Evolutionary conservation across 2,797 vertebrate genomes (phyloP).

Genomic region (Cercopithecus hamlyni): DNA sequence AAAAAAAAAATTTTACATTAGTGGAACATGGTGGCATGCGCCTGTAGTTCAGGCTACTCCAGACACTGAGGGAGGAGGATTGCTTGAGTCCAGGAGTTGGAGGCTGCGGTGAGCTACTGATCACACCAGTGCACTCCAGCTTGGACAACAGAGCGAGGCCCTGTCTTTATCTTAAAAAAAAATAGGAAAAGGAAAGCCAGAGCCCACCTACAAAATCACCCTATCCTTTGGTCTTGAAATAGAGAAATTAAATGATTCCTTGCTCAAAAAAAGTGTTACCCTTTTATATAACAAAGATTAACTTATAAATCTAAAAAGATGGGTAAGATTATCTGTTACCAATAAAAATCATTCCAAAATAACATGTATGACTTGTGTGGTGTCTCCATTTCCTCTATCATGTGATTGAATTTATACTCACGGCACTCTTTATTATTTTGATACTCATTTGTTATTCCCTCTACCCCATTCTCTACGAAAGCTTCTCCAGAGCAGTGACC

Average conservation of each 20-base stretch:
- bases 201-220: neutral
- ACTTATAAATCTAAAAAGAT: neutral
- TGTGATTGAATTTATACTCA: neutral
- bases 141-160: neutral
- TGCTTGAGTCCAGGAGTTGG: neutral
- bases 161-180: neutral
- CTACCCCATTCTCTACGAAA: neutral
- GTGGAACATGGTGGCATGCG: neutral
- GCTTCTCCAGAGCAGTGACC: neutral
- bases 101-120: neutral
- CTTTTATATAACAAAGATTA: neutral
- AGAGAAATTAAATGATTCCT: conserved; percentile 10
- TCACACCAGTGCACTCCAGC: neutral
- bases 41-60: neutral
- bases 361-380: neutral
- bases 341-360: conserved; percentile 31
- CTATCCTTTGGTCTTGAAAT: neutral
- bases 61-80: neutral
- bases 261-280: neutral
- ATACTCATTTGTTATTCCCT: neutral
- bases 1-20: neutral
- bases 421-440: neutral
- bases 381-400: neutral
- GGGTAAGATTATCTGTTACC: neutral
- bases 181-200: neutral